These are phyloP conservation scores for Eulacestoma nigropectus DNA, from an alignment of 2,113 vertebrate genomes.

Conservation along the genomic window DNA sequence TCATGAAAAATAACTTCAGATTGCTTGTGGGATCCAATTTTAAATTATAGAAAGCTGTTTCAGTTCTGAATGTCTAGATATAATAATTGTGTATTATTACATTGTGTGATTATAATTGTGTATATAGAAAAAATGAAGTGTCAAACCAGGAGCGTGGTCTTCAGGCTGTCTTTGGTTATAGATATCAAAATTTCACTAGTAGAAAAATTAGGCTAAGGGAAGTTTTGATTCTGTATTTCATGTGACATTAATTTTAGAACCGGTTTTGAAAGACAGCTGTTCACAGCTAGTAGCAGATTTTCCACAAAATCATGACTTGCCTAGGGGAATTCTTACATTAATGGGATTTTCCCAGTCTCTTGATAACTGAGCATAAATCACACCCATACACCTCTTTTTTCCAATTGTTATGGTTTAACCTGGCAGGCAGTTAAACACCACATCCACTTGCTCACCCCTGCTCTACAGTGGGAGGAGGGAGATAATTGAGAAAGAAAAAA, in stretches of 20 bases:
- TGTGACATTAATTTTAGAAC: not conserved
- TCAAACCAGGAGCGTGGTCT: not conserved
- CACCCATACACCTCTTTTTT: not conserved
- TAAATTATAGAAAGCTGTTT: not conserved
- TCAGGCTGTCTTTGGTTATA: not conserved
- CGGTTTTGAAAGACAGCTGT: slow-evolving; percentile 2
- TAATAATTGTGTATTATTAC: not conserved
- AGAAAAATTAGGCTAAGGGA: not conserved
- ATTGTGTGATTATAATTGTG: not conserved
- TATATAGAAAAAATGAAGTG: not conserved
- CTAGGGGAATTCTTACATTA: slow-evolving; percentile 5
- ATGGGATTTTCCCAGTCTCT: slow-evolving; percentile 32
- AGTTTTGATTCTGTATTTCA: not conserved
- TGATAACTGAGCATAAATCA: slow-evolving; percentile 2
- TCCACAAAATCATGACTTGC: not conserved
- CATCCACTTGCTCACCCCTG: not conserved
- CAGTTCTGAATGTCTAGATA: not conserved
- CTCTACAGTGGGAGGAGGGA: not conserved
- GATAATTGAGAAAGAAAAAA: fast-evolving
- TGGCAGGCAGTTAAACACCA: not conserved
- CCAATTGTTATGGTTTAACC: not conserved
- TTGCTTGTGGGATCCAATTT: not conserved
- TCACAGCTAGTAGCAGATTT: slow-evolving; percentile 2
- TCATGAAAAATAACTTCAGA: not conserved
- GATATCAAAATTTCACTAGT: not conserved